phyloP scores from a whole-genome alignment of 2,888 invertebrate genomes.

The Tolmerus cingulatus region DNA sequence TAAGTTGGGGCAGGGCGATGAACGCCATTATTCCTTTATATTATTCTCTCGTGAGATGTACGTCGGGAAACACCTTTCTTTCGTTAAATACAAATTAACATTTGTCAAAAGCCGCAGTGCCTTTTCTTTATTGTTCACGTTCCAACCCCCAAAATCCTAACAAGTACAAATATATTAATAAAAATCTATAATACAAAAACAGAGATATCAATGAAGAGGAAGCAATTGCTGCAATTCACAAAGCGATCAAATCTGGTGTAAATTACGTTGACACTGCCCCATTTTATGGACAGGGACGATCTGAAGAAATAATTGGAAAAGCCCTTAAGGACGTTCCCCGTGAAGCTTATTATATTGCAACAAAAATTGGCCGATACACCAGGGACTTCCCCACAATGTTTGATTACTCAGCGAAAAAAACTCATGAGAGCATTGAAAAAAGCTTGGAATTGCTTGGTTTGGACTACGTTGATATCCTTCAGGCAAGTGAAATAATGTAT shows the following conservation, averaged over 20 bases:
- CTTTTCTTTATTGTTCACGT: too few species aligned
- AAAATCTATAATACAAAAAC: conserved; percentile 21
- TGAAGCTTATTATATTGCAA: conserved; percentile 85
- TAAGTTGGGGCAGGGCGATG: too few species aligned
- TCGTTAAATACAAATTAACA: too few species aligned
- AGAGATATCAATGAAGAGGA: conserved; percentile 73
- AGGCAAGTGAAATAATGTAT: conserved; percentile 67
- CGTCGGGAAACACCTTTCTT: too few species aligned
- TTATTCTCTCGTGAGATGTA: too few species aligned
- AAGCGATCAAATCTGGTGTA: conserved; percentile 79
- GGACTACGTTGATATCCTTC: conserved; percentile 87
- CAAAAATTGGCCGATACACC: conserved; percentile 90
- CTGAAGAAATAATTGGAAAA: conserved; percentile 84
- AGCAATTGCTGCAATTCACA: conserved; percentile 73
- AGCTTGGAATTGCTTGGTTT: conserved; percentile 78
- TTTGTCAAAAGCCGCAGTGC: too few species aligned
- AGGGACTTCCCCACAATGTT: conserved; percentile 77
- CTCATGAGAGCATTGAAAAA: conserved; percentile 75
- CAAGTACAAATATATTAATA: too few species aligned
- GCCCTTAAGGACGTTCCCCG: conserved; percentile 82
- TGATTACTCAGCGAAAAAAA: conserved; percentile 82
- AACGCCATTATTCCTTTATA: too few species aligned
- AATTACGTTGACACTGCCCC: conserved; percentile 94
- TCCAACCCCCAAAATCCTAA: too few species aligned
- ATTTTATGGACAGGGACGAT: conserved; percentile 89